Evolutionary conservation across 2,888 invertebrate genomes (phyloP).

Genomic region (Thymelicus sylvestris): DNA sequence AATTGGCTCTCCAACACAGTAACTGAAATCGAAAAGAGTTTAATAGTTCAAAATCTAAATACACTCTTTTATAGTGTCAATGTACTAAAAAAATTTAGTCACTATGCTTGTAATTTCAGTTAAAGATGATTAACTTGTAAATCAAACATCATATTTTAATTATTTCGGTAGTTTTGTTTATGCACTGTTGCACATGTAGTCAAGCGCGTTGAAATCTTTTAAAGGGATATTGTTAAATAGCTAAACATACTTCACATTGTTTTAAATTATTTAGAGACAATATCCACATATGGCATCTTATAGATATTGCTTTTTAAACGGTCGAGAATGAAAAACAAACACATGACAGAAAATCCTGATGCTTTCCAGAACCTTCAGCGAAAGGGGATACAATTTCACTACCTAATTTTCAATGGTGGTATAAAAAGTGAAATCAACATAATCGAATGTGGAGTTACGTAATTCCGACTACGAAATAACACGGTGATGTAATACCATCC

Average conservation of each 20-base stretch:
- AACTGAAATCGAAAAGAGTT: too few species aligned
- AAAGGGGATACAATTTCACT: not conserved
- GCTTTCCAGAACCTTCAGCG: not conserved
- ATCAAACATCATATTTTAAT: not conserved
- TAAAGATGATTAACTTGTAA: not conserved
- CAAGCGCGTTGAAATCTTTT: conserved; percentile 26
- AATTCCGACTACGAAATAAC: conserved; percentile 45
- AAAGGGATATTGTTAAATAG: not conserved
- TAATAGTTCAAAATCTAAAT: too few species aligned
- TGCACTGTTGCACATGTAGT: not conserved
- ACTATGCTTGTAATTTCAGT: too few species aligned
- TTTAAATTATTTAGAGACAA: not conserved
- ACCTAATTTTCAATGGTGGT: conserved; percentile 29
- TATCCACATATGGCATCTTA: not conserved
- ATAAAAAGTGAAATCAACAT: conserved; percentile 48
- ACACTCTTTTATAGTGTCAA: too few species aligned
- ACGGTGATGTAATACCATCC: conserved; percentile 46
- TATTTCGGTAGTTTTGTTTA: not conserved
- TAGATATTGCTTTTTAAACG: too few species aligned
- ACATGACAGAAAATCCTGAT: not conserved
- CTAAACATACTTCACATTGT: not conserved
- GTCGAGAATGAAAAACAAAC: too few species aligned
- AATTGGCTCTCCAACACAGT: too few species aligned
- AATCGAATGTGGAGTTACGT: conserved; percentile 46
- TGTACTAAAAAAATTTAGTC: too few species aligned